Evolutionary conservation across 2,797 vertebrate species (phyloP), one percentile per base, ranked within the genome.

Genomic region (Pseudochromis fuscus): DNA sequence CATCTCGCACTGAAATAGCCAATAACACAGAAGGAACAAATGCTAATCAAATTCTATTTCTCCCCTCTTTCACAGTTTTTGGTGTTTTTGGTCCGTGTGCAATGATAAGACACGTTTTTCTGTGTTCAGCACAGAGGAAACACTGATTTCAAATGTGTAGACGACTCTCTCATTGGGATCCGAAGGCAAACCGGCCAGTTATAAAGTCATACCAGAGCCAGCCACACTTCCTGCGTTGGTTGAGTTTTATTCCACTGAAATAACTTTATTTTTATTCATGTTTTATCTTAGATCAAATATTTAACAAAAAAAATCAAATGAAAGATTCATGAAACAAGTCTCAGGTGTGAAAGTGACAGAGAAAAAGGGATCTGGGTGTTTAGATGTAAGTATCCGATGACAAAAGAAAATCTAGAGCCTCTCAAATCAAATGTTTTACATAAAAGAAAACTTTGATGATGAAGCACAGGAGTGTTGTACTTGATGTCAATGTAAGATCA

Each of bases 11-110:
- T 6, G 15, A 49, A 49, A 38, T 27, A 59, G 58, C 24, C 61
- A 46, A 7, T 56, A 68, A 67, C 37, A 48, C 58, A 63, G 50
- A 81, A 50, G 75, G 27, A 72, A 60, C 23, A 59, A 62, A 60
- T n/a, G 40, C 27, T 12, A 11, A 9, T 25, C 31, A 4, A 0
- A 1, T 35, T 49, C 6, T 0, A 33, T 38, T 44, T 56, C 21
- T 46, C 21, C 46, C 15, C 30, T 55, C 21, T 67, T 25, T 51
- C 12, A 35, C 28, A 0, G 0, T 15, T 55, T 38, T 42, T 16
- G 5, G 1, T 60, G 8, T 68, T 51, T 63, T 37, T 23, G 46
- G 33, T 55, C 25, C 3, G 4, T 52, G 49, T 16, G 10, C 7
- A 42, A 6, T 27, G 21, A 8, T 42, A 24, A 21, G 11, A 4